A percentile compares a stretch with the other conserved stretches of the same genome.
phyloP scores from a whole-genome alignment of 2,113 vertebrate species.

The Notothenia coriiceps region DNA sequence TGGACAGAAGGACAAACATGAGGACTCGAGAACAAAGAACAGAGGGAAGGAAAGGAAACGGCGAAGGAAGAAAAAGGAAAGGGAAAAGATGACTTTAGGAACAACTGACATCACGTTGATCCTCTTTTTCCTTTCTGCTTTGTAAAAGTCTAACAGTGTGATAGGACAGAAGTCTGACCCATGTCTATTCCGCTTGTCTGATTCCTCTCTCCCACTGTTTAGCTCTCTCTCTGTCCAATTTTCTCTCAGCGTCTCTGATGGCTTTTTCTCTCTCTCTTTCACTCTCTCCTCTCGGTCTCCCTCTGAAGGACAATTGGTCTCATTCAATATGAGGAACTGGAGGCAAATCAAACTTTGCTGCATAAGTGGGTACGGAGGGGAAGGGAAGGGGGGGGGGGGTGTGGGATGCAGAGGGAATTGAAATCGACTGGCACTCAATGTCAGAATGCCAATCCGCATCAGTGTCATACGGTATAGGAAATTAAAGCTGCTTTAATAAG shows the following conservation, averaged over 20 bases:
- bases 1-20: constrained; percentile 48
- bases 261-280: neutral
- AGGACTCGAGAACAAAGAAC: constrained; percentile 34
- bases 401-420: constrained; percentile 59
- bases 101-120: constrained; percentile 28
- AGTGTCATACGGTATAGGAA: constrained; percentile 55
- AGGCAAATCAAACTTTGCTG: constrained; percentile 69
- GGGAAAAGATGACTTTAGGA: constrained; percentile 47
- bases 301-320: constrained; percentile 75
- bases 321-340: constrained; percentile 70
- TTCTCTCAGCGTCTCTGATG: constrained; percentile 51
- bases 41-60: constrained; percentile 32
- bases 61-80: constrained; percentile 5
- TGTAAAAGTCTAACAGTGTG: constrained; percentile 26
- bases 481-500: constrained; percentile 59
- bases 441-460: constrained; percentile 69
- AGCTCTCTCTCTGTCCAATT: constrained; percentile 50
- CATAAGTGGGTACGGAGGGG: constrained; percentile 44
- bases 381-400: constrained; percentile 4
- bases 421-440: constrained; percentile 73
- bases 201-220: constrained; percentile 50
- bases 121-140: constrained; percentile 20
- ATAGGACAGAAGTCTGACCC: constrained; percentile 44
- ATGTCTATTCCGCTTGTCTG: constrained; percentile 62
- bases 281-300: constrained; percentile 4